Evolutionary conservation across 2,888 invertebrate species (phyloP).

Genomic region (Hofmannophila pseudospretella): DNA sequence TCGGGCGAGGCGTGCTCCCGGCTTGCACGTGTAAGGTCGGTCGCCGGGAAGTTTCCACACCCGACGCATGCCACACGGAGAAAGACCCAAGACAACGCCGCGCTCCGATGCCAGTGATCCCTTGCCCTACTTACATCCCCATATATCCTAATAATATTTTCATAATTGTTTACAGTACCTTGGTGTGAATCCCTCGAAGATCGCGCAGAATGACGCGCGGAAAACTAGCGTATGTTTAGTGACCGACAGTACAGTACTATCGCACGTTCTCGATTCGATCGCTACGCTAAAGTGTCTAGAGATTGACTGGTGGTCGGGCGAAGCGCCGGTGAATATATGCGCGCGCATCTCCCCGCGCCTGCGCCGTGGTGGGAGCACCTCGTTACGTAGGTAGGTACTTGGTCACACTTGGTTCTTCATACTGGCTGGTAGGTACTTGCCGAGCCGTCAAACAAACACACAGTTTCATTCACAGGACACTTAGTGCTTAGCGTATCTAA

Average conservation of each 20-base stretch:
- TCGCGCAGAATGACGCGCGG: conserved; percentile 32
- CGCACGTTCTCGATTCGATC: conserved; percentile 36
- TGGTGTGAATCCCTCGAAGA: conserved; percentile 25
- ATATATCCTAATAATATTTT: background rate
- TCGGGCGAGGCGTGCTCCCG: conserved; percentile 34
- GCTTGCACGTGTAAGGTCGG: conserved; percentile 38
- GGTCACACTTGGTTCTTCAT: background rate
- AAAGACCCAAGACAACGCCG: conserved; percentile 20
- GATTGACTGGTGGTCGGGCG: conserved; percentile 62
- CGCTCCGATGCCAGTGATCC: conserved; percentile 1
- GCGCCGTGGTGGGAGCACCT: conserved; percentile 57
- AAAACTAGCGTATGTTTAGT: conserved; percentile 24
- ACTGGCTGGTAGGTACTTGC: too few relatives aligned
- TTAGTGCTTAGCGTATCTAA: conserved; percentile 7
- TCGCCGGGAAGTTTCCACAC: conserved; percentile 48
- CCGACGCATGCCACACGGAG: conserved; percentile 18
- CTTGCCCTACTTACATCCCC: background rate
- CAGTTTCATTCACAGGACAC: conserved; percentile 20
- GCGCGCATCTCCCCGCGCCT: conserved; percentile 66
- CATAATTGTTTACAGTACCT: conserved; percentile 35
- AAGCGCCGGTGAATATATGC: conserved; percentile 62
- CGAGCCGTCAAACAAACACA: background rate
- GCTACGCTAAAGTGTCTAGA: conserved; percentile 39
- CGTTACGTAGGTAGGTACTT: conserved; percentile 17
- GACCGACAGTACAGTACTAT: conserved; percentile 22